Conservation (phyloP, 2,888 invertebrate species). For the Lottia scabra region DNA sequence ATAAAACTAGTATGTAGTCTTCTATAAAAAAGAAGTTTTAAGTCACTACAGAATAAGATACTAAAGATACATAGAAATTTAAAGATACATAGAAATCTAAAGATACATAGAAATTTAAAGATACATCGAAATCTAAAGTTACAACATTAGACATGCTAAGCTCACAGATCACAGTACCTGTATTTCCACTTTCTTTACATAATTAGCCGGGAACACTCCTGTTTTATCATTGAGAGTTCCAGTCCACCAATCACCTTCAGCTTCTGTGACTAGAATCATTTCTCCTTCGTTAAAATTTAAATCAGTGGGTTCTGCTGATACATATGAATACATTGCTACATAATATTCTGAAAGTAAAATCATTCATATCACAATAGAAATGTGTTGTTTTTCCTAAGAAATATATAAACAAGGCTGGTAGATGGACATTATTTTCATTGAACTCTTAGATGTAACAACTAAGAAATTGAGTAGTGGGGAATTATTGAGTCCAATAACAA, state of each 20-base stretch:
- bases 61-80: no score
- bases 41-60: no score
- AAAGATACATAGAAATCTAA: not conserved
- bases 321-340: constrained; percentile 63
- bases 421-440: no score
- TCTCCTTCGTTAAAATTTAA: constrained; percentile 88
- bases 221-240: constrained; percentile 84
- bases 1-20: no score
- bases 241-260: constrained; percentile 99
- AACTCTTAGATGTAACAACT: no score
- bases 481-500: no score
- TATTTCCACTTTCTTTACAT: constrained; percentile 74
- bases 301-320: constrained; percentile 83
- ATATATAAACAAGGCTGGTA: no score
- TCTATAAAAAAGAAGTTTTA: no score
- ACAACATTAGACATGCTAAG: not conserved
- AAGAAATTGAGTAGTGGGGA: no score
- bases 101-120: not conserved
- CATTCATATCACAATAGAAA: no score
- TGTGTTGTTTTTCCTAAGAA: no score
- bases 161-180: constrained; percentile 42
- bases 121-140: no score
- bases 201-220: constrained; percentile 98
- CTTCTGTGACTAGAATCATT: constrained; percentile 85
- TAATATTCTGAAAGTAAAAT: constrained; percentile 45